Base-by-base conservation (phyloP, 2,113 vertebrate species). In the Jacana jacana region DNA sequence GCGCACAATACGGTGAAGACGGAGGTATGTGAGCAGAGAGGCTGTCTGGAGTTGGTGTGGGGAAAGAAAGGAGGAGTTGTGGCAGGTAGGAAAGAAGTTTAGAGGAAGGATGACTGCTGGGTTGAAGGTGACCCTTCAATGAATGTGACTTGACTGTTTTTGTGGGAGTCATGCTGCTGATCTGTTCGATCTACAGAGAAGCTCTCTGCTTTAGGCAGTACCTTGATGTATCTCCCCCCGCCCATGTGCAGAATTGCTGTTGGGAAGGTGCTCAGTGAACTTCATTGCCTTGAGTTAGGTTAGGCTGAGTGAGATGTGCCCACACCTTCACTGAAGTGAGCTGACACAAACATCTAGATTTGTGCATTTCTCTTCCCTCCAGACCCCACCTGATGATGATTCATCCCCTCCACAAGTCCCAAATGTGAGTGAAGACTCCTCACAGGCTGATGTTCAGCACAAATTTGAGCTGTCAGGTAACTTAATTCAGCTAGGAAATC, bases 401-500 rank as follows among this genome's bases (percentile, higher is more conserved):
- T 97, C 98, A 93, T 98, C 98, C 96, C 97, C 98, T 96, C 97
- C 98, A 92, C 98, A 97, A 97, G 98, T 96, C 92, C 98, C 97
- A 97, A 98, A 98, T 98, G 97, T 98, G 76, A 97, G 95, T 91
- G 98, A 98, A 96, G 98, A 98, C 96, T 96, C 97, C 86, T 98
- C 98, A 97, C 98, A 98, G 89, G 93, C 97, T 97, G 98, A 98
- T 90, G 96, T 97, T 90, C 98, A 98, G 82, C 98, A 98, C 97
- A 98, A 98, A 96, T 98, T 98, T 96, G 98, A 98, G 97, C 97
- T 98, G 91, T 98, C 98, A 98, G 98, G 98, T 98, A 98, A 98
- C 94, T 93, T 96, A 96, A 93, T 82, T 93, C 89, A 96, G 81
- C 95, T 93, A 93, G 77, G 87, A 97, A 90, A 95, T 97, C 77